A percentile compares a stretch with the other conserved stretches of the same genome.
Evolutionary conservation across 2,797 vertebrate genomes (phyloP).

Genomic region (Taeniopygia guttata): DNA sequence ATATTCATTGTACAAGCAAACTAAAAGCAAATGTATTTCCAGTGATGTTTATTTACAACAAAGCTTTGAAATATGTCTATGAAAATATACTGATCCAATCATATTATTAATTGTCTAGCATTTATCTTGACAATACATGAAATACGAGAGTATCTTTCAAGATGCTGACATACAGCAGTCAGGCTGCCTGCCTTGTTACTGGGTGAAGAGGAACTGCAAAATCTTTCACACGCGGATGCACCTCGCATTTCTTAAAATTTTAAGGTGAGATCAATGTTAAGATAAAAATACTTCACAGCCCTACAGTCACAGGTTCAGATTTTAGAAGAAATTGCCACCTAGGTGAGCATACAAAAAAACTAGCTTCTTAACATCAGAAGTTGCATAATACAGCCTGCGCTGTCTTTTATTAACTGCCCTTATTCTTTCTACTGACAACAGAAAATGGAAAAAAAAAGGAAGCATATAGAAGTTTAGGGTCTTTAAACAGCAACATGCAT

Average conservation of each 20-base stretch:
- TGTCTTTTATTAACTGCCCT: not conserved
- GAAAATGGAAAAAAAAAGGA: not conserved
- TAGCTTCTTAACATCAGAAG: not conserved
- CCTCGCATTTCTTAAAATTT: not conserved
- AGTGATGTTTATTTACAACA: not conserved
- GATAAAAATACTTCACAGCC: not conserved
- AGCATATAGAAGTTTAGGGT: not conserved
- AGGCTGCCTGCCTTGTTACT: not conserved
- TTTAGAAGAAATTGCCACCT: not conserved
- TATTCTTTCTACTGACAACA: not conserved
- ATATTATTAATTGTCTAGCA: not conserved
- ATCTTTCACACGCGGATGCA: not conserved
- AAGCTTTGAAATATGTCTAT: not conserved
- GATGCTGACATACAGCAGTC: not conserved
- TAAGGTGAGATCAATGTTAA: not conserved
- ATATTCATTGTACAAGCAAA: not conserved
- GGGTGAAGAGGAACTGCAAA: not conserved
- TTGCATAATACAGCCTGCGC: not conserved
- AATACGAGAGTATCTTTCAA: not conserved
- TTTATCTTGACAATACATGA: not conserved
- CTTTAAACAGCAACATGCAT: not conserved
- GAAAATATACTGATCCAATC: not conserved
- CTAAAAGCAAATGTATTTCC: not conserved
- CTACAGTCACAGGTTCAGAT: not conserved
- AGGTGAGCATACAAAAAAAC: not conserved